A percentile compares a stretch with the other conserved stretches of the same genome.
phyloP scores from a whole-genome alignment of 2,113 vertebrate genomes.

The Lonchura striata region DNA sequence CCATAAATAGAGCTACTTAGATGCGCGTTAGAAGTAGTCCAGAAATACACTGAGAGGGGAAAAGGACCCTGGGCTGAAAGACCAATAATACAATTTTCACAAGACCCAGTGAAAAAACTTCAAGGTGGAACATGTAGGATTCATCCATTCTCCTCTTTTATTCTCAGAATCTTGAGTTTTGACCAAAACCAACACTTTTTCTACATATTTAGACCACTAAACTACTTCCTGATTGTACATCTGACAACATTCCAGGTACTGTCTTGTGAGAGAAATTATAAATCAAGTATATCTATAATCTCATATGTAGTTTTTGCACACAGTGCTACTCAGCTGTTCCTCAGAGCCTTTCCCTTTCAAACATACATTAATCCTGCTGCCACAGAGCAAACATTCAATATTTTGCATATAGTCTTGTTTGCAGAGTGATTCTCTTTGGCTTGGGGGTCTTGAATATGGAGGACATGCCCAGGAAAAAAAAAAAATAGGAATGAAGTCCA shows the following conservation, averaged over 20 bases:
- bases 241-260: neutral
- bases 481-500: neutral
- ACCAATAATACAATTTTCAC: neutral
- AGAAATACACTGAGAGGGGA: neutral
- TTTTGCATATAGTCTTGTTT: neutral
- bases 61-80: neutral
- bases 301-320: neutral
- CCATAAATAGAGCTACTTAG: neutral
- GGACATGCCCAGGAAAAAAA: neutral
- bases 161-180: neutral
- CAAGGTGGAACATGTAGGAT: neutral
- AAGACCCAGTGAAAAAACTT: neutral
- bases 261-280: neutral
- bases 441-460: neutral
- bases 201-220: neutral
- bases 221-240: neutral
- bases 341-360: neutral
- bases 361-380: neutral
- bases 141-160: neutral
- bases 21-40: neutral
- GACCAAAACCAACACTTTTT: neutral
- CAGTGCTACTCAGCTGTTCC: neutral
- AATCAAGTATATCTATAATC: neutral
- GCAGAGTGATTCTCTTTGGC: neutral
- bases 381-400: neutral